Base-by-base conservation (phyloP, 2,888 invertebrate species). In the Gortyna flavago region DNA sequence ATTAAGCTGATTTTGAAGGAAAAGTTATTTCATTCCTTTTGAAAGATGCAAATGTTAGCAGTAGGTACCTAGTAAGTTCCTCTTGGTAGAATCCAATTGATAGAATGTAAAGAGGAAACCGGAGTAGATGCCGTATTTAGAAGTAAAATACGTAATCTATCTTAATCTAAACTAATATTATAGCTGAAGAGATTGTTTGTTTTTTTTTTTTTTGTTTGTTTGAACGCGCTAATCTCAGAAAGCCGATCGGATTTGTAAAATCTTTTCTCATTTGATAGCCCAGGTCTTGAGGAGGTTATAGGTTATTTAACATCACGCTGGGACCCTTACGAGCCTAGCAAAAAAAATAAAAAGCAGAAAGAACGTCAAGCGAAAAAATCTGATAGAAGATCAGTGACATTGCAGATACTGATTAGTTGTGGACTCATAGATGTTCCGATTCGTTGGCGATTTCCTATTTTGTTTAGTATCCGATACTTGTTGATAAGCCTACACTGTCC, bases 1-100 rank as follows among this genome's bases (percentile, higher is more conserved):
- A 79, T 84, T 83, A 61, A 83, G 35, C 66, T 32, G 61, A 81
- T 81, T 65, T 64, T 54, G 70, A 48, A 80, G 29, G 57, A 72
- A 72, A 80, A 81, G 51, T 80, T 69, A 72, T 84, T 84, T 72
- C 44, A 72, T 81, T 80, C 80, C 72, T 69, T 65, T 84, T 54
- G 64, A 72, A 65, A 38, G 29, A 65, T 84, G 70, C 57, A 72
- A 71, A 64, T 61, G 44, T 70, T 78, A 54, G 62, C 38, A 64
- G 44, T 41, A 61, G n/a, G n/a, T n/a, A n/a, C n/a, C n/a, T n/a
- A n/a, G 69, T 41, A 76, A 78, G 69, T 78, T 84, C 16, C 32
- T 65, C 51, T n/a, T 79, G 1, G 59, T 21, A 35, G 54, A 77
- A 65, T 78, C 21, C 25, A 35, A 65, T 65, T 54, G 25, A 18